Conservation (phyloP, 2,113 vertebrate species). For the Electrona antarctica region DNA sequence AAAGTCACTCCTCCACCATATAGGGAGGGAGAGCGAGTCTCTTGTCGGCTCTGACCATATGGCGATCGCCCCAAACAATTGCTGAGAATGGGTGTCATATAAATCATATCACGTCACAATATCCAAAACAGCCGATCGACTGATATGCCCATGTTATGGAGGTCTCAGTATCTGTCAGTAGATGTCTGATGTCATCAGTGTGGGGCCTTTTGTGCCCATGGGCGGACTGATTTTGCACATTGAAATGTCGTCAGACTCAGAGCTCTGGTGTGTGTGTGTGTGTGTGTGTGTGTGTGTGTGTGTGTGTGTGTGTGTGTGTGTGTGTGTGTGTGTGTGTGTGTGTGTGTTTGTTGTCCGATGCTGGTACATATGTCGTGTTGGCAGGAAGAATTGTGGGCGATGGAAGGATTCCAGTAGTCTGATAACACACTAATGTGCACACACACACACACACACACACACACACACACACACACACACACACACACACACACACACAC, state of each 20-base stretch:
- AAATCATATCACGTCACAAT: no score
- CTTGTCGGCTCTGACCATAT: no score
- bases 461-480: slow-evolving; percentile 5
- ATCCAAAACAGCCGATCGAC: no score
- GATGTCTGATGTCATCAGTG: not conserved
- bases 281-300: slow-evolving; percentile 2
- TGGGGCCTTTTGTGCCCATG: no score
- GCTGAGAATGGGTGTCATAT: no score
- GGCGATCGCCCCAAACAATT: no score
- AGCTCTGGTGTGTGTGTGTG: not conserved
- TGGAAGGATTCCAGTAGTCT: slow-evolving; percentile 88
- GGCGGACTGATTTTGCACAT: no score
- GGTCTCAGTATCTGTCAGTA: not conserved
- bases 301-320: slow-evolving; percentile 17
- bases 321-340: slow-evolving; percentile 37
- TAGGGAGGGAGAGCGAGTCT: no score
- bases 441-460: slow-evolving; percentile 1
- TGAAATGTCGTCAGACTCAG: not conserved
- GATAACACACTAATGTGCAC: slow-evolving; percentile 75
- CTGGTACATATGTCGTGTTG: slow-evolving; percentile 92
- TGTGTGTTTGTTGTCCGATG: slow-evolving; percentile 15
- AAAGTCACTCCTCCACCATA: no score
- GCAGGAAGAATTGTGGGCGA: slow-evolving; percentile 88
- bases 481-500: not conserved
- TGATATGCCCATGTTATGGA: no score